These are phyloP conservation scores for Lagocephalus sceleratus DNA, from an alignment of 2,797 vertebrate genomes.

Conservation along the genomic window DNA sequence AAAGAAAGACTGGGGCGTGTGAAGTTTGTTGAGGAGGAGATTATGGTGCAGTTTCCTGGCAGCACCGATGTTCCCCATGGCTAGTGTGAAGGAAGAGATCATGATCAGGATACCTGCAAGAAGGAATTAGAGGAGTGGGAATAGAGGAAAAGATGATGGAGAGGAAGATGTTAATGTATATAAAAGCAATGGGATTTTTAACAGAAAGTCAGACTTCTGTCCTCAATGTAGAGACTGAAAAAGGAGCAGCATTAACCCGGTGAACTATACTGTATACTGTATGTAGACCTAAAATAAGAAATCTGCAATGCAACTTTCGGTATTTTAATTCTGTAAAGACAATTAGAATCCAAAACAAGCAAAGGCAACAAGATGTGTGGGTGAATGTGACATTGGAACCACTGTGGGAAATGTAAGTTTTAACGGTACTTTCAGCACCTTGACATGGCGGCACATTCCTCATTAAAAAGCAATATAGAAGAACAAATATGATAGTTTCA, in stretches of 20 bases:
- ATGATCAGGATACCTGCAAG: conserved; percentile 85
- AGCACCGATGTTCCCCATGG: conserved; percentile 84
- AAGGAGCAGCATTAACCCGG: conserved; percentile 3
- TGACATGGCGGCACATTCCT: conserved; percentile 4
- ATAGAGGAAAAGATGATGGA: conserved; percentile 17
- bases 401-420: not conserved
- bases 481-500: not conserved
- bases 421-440: not conserved
- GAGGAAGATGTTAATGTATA: conserved; percentile 11
- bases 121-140: conserved; percentile 30
- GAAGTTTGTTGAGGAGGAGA: conserved; percentile 90
- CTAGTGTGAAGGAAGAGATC: conserved; percentile 84
- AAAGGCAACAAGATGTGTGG: conserved; percentile 10
- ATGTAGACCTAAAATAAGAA: not conserved
- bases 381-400: not conserved
- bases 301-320: not conserved
- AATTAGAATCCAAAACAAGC: conserved; percentile 1
- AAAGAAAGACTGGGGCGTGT: conserved; percentile 90
- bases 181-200: conserved; percentile 4
- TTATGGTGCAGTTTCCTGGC: conserved; percentile 80
- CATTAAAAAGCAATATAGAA: not conserved
- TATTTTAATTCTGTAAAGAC: not conserved
- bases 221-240: conserved; percentile 26
- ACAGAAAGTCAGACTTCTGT: conserved; percentile 19
- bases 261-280: not conserved